Evolutionary conservation across 2,888 invertebrate genomes (phyloP).

Genomic region (Diogma glabrata): DNA sequence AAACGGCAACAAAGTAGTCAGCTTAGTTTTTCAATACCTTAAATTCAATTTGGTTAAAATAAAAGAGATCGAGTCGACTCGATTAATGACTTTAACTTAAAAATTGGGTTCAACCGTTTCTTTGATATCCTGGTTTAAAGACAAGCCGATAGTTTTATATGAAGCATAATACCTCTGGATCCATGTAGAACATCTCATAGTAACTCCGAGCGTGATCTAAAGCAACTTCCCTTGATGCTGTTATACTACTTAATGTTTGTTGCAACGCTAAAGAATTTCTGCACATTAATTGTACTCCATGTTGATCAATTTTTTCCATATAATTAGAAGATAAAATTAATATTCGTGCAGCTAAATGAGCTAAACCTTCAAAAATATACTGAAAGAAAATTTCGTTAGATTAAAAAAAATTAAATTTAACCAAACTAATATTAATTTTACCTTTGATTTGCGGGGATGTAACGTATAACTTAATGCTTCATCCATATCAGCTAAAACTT

Average conservation of each 20-base stretch:
- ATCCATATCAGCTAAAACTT: slow-evolving; percentile 65
- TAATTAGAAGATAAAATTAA: slow-evolving; percentile 70
- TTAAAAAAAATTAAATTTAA: not conserved
- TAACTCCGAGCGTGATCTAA: slow-evolving; percentile 83
- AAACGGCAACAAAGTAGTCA: no score
- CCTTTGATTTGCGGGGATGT: slow-evolving; percentile 65
- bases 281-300: slow-evolving; percentile 73
- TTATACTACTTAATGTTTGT: slow-evolving; percentile 74
- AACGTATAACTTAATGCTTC: slow-evolving; percentile 64
- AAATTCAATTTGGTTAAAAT: no score
- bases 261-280: slow-evolving; percentile 75
- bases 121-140: no score
- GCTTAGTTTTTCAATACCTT: no score
- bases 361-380: slow-evolving; percentile 86
- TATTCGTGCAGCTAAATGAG: slow-evolving; percentile 63
- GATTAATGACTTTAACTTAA: no score
- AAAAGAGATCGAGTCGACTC: no score
- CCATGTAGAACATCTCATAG: slow-evolving; percentile 71
- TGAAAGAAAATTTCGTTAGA: slow-evolving; percentile 33
- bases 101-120: no score
- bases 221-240: slow-evolving; percentile 67
- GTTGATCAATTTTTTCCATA: slow-evolving; percentile 67
- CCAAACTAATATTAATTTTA: slow-evolving; percentile 25
- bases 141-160: no score
- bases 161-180: slow-evolving; percentile 77